Evolutionary conservation across 2,888 invertebrate genomes (phyloP), one percentile per base, ranked within the genome.

Genomic region (Teinopalpus imperialis): DNA sequence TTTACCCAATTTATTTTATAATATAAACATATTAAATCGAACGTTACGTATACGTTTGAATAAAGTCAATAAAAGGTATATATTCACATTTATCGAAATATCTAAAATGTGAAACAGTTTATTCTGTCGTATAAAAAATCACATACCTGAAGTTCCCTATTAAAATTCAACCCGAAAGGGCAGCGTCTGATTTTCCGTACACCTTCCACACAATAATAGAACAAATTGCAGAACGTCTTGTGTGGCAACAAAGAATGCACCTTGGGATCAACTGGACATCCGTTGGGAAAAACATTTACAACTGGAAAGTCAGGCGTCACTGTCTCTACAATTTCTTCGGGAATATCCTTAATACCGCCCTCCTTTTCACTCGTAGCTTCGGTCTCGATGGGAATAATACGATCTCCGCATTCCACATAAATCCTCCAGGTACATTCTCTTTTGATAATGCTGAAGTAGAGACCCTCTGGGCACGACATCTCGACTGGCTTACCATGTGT

Each of bases 401-500:
- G 51, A 12, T 52, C 50, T 0, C 81, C 74, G 55, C 92, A 92
- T 30, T 91, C 76, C 1, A 91, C 91, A 56, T 90, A 90, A 48
- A 74, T 68, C 1, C 82, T 75, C 66, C 83, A 92, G 60, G 92
- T 92, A 53, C 92, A 92, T 44, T 81, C 81, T 9, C 51, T 43
- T 9, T 63, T 79, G 16, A 71, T 63, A 6, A 77, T 77, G 23
- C 90, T 89, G 65, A 91, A 92, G 0, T 88, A 62, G 1, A 91
- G 67, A 3, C 86, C 88, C 2, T 66, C 60, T 0, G 90, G 90
- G 54, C 92, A 92, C 1, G 73, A 65, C 54, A 90, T 81, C 53
- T 90, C 91, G 3, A 89, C 66, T 0, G 87, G 91, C 0, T 69
- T 61, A 4, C 90, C 91, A 54, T 90, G 86, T 83, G 90, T 90